phyloP scores from a whole-genome alignment of 2,113 vertebrate genomes.

The Atlantisia rogersi region DNA sequence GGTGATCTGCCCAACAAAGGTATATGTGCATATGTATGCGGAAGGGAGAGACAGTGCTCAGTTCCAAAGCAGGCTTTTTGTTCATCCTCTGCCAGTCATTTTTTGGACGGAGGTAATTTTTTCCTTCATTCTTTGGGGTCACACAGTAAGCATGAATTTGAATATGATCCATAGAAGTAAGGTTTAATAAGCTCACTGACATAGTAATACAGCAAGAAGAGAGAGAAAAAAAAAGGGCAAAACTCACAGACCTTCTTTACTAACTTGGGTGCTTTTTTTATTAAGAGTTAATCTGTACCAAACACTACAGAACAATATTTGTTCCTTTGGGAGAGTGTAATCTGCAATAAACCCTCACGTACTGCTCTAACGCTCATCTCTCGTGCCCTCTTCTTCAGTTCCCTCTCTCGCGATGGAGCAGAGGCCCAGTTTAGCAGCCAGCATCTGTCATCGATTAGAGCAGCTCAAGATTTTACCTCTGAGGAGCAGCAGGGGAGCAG shows the following conservation, averaged over 20 bases:
- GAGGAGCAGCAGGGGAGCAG: neutral
- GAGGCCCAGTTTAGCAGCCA: neutral
- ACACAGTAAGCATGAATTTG: conserved; percentile 62
- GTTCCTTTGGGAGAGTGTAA: conserved; percentile 5
- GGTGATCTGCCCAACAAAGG: neutral
- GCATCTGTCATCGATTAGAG: conserved; percentile 15
- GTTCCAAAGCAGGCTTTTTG: conserved; percentile 53
- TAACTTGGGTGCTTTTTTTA: neutral
- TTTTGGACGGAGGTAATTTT: conserved; percentile 6
- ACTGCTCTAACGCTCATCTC: neutral
- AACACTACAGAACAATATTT: conserved; percentile 24
- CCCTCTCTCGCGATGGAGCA: neutral
- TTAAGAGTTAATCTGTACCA: neutral
- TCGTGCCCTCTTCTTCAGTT: neutral
- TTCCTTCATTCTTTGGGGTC: conserved; percentile 48
- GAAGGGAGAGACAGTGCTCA: conserved; percentile 17
- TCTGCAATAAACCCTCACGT: neutral
- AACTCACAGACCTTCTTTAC: conserved; percentile 42
- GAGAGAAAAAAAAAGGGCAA: conserved; percentile 5
- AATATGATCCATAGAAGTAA: conserved; percentile 69
- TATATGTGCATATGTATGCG: neutral
- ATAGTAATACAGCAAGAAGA: conserved; percentile 7
- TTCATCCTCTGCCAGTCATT: conserved; percentile 54
- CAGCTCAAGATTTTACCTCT: neutral
- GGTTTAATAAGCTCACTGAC: conserved; percentile 60